phyloP scores from a whole-genome alignment of 2,797 vertebrate species.

The Paguma larvata region DNA sequence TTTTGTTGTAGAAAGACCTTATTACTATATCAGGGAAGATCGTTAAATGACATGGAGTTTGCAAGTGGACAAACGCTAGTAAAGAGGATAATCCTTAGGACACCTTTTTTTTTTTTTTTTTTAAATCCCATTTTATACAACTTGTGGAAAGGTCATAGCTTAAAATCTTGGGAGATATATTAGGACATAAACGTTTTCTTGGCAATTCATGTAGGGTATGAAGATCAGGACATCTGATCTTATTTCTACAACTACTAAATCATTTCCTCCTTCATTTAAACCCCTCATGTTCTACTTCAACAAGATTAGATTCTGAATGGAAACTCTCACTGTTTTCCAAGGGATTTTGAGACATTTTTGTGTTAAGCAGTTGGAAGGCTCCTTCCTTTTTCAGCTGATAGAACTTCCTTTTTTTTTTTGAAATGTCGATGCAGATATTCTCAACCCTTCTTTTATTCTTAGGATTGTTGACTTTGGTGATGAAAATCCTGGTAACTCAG shows the following conservation, averaged over 20 bases:
- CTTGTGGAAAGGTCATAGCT: neutral
- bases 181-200: neutral
- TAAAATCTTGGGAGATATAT: neutral
- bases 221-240: neutral
- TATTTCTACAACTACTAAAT: conserved; percentile 9
- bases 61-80: neutral
- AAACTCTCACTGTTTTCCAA: neutral
- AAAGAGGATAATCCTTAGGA: neutral
- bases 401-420: neutral
- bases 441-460: conserved; percentile 1
- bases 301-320: neutral
- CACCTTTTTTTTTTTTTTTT: too few species aligned
- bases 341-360: conserved; percentile 1
- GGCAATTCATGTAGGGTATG: neutral
- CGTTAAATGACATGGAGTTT: conserved; percentile 32
- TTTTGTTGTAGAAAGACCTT: conserved; percentile 4
- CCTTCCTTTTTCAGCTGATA: conserved; percentile 1
- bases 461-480: conserved; percentile 26
- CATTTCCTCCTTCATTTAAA: neutral
- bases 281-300: neutral
- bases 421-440: neutral
- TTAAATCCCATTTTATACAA: neutral
- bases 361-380: neutral
- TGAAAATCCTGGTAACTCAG: conserved; percentile 48
- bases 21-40: conserved; percentile 14